These are phyloP conservation scores for Latheticus oryzae DNA, from an alignment of 2,888 invertebrate genomes.

Conservation along the genomic window DNA sequence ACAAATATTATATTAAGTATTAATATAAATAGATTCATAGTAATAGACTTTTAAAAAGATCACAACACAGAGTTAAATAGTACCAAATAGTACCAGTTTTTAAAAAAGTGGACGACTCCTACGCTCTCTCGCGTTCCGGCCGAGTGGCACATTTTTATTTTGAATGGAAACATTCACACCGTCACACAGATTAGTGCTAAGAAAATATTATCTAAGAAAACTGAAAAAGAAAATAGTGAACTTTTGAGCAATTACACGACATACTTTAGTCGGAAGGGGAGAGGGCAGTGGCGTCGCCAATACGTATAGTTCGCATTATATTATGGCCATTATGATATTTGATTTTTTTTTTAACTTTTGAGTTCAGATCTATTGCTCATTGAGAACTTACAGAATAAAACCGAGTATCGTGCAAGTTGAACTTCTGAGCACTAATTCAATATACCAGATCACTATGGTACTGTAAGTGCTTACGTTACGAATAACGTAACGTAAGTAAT, in stretches of 20 bases:
- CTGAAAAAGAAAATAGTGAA: constrained; percentile 22
- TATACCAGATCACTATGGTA: constrained; percentile 59
- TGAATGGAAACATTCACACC: constrained; percentile 21
- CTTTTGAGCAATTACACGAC: constrained; percentile 44
- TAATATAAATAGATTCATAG: constrained; percentile 67
- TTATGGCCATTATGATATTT: constrained; percentile 65
- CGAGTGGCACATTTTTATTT: constrained; percentile 54
- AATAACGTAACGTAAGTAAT: constrained; percentile 45
- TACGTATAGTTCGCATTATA: constrained; percentile 57
- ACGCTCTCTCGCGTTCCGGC: constrained; percentile 46
- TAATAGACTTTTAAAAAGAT: constrained; percentile 68
- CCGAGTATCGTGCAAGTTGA: constrained; percentile 36
- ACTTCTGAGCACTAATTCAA: constrained; percentile 50
- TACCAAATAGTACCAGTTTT: constrained; percentile 42
- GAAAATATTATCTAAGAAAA: constrained; percentile 13
- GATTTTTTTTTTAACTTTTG: constrained; percentile 58
- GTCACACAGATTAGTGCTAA: constrained; percentile 18
- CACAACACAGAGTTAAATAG: constrained; percentile 67
- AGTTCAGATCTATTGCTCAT: constrained; percentile 66
- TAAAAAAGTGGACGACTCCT: constrained; percentile 50
- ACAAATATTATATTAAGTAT: constrained; percentile 64
- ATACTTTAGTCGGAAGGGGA: constrained; percentile 28
- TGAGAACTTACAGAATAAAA: constrained; percentile 47
- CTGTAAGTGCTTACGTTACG: constrained; percentile 32
- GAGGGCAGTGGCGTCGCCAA: constrained; percentile 39